Conservation (phyloP, 2,113 vertebrate species). For the Maccullochella peelii region DNA sequence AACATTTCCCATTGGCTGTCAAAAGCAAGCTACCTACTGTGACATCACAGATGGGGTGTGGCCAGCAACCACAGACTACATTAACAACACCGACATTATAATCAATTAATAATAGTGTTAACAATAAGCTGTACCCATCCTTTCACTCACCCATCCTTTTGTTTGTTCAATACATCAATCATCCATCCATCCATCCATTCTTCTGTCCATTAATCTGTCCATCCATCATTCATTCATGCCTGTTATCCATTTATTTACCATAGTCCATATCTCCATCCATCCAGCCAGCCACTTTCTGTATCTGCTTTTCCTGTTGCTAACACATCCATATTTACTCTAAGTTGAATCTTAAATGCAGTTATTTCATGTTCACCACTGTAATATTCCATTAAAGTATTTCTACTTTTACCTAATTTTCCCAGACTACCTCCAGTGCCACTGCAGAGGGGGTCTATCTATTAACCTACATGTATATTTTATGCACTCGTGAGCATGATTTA, state of each 20-base stretch:
- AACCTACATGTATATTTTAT: constrained; percentile 60
- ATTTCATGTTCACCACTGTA: background rate
- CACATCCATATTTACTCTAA: background rate
- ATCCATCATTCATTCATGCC: background rate
- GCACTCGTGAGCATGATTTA: constrained; percentile 47
- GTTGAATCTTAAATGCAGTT: background rate
- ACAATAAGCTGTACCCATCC: too few relatives aligned
- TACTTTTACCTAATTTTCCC: constrained; percentile 12
- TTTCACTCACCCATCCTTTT: too few relatives aligned
- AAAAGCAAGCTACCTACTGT: too few relatives aligned
- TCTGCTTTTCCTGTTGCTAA: background rate
- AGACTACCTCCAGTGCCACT: constrained; percentile 8
- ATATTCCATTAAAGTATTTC: constrained; percentile 23
- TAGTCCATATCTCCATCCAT: background rate
- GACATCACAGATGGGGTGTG: too few relatives aligned
- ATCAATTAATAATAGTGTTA: too few relatives aligned
- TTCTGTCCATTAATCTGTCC: background rate
- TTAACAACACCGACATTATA: too few relatives aligned
- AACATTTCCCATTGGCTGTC: too few relatives aligned
- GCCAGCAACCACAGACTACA: too few relatives aligned
- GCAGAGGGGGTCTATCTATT: constrained; percentile 31
- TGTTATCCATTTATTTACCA: background rate
- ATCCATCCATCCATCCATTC: background rate
- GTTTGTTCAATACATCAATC: too few relatives aligned
- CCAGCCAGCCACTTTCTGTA: background rate